A percentile compares a stretch with the other conserved stretches of the same genome.
Conservation (phyloP, 2,797 vertebrate genomes). For the Pseudomugil gertrudae region DNA sequence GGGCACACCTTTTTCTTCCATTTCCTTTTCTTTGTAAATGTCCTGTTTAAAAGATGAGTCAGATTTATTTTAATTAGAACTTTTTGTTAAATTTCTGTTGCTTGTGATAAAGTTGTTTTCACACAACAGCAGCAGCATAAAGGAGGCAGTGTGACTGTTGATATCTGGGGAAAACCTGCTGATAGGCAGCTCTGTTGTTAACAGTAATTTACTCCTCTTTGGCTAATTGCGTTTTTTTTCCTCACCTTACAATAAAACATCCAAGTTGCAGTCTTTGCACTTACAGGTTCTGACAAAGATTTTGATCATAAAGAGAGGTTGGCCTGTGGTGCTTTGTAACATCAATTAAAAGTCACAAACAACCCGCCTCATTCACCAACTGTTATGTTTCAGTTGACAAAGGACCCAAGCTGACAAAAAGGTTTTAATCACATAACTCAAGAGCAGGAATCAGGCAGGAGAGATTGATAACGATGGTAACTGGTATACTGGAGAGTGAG, state of each 20-base stretch:
- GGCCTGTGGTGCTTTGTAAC: neutral
- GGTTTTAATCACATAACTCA: too few species aligned
- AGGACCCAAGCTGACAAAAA: too few species aligned
- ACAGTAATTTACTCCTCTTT: neutral
- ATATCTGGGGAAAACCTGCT: neutral
- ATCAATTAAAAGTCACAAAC: neutral
- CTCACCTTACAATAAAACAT: neutral
- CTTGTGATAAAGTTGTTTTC: conserved; percentile 7
- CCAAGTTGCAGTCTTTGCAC: neutral
- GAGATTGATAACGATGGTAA: too few species aligned
- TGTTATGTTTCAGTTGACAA: too few species aligned
- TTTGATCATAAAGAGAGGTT: neutral
- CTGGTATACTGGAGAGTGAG: too few species aligned
- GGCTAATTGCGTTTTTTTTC: neutral
- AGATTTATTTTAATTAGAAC: conserved; percentile 10
- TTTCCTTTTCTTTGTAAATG: conserved; percentile 27
- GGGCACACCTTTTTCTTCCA: conserved; percentile 22
- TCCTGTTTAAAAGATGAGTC: conserved; percentile 25
- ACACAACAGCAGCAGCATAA: neutral
- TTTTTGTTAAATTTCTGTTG: conserved; percentile 10
- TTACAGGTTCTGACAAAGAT: neutral
- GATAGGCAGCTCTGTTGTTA: neutral
- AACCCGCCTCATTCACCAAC: too few species aligned
- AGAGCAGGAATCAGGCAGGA: too few species aligned
- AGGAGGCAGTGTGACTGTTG: neutral